Conservation (phyloP, 1,140 invertebrate genomes). For the Drosophila oshimai region DNA sequence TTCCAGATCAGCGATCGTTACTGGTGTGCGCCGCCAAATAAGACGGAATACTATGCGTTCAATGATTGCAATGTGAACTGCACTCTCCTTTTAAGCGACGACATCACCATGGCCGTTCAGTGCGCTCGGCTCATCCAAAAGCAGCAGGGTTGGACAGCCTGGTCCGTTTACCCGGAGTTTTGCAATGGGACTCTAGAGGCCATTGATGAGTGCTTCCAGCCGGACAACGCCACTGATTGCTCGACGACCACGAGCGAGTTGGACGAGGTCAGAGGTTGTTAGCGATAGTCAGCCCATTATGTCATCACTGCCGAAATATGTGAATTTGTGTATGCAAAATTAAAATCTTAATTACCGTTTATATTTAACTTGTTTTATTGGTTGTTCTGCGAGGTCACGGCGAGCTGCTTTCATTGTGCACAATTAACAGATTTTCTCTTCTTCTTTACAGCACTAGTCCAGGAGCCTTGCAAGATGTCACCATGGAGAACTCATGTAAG, state of each 20-base stretch:
- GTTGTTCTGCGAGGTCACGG: slow-evolving; percentile 17
- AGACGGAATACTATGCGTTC: slow-evolving; percentile 50
- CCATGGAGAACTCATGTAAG: slow-evolving; percentile 83
- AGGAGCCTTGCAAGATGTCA: slow-evolving; percentile 84
- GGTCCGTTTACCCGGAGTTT: slow-evolving; percentile 86
- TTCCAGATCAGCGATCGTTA: slow-evolving; percentile 81
- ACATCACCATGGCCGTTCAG: slow-evolving; percentile 68
- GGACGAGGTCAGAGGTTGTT: slow-evolving; percentile 30
- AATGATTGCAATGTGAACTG: slow-evolving; percentile 78
- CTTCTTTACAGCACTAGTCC: slow-evolving; percentile 84
- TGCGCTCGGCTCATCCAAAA: slow-evolving; percentile 63
- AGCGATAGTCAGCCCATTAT: slow-evolving; percentile 21
- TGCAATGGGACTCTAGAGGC: slow-evolving; percentile 76
- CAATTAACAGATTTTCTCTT: slow-evolving; percentile 52
- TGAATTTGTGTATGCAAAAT: slow-evolving; percentile 29
- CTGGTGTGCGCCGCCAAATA: slow-evolving; percentile 71
- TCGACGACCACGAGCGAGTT: not conserved
- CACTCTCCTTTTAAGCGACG: slow-evolving; percentile 56
- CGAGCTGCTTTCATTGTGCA: not conserved
- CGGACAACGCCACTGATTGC: slow-evolving; percentile 19
- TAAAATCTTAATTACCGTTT: slow-evolving; percentile 37
- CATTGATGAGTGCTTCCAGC: slow-evolving; percentile 60
- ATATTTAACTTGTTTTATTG: slow-evolving; percentile 30
- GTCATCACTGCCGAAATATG: slow-evolving; percentile 55
- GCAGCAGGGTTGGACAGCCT: slow-evolving; percentile 87